phyloP scores from a whole-genome alignment of 1,140 invertebrate genomes.

The Grapholita molesta region DNA sequence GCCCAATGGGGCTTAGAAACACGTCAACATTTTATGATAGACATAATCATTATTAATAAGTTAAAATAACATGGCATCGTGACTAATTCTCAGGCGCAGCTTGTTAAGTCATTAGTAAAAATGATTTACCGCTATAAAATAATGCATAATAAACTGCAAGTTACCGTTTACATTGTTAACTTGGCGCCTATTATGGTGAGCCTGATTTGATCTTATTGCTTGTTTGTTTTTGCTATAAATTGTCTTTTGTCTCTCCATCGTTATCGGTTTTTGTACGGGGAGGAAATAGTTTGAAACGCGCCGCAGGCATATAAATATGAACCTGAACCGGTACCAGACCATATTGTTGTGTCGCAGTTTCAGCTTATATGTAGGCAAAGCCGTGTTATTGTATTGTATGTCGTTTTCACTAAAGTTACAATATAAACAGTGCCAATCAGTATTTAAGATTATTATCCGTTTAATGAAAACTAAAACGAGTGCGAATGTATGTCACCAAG shows the following conservation, averaged over 20 bases:
- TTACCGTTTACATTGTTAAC: constrained; percentile 7
- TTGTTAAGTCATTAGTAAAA: constrained; percentile 17
- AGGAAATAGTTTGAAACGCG: not conserved
- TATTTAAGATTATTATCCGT: too few species aligned
- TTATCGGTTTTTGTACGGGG: not conserved
- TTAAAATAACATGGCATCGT: constrained; percentile 21
- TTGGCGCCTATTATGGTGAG: constrained; percentile 6
- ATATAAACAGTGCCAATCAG: too few species aligned
- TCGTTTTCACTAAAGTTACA: too few species aligned
- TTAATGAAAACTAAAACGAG: not conserved
- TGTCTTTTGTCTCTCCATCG: not conserved
- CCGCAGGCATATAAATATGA: not conserved
- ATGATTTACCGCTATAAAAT: not conserved
- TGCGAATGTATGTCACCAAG: not conserved
- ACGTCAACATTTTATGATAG: not conserved
- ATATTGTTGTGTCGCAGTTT: too few species aligned
- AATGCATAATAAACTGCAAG: constrained; percentile 2
- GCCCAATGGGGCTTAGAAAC: not conserved
- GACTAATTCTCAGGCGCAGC: constrained; percentile 22
- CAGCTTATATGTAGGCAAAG: too few species aligned
- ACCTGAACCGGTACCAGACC: not conserved
- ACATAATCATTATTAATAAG: constrained; percentile 18
- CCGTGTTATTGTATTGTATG: too few species aligned
- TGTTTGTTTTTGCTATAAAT: constrained; percentile 2
- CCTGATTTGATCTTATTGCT: constrained; percentile 1